Evolutionary conservation across 1,140 invertebrate genomes (phyloP).

Genomic region (Drosophila takahashii): DNA sequence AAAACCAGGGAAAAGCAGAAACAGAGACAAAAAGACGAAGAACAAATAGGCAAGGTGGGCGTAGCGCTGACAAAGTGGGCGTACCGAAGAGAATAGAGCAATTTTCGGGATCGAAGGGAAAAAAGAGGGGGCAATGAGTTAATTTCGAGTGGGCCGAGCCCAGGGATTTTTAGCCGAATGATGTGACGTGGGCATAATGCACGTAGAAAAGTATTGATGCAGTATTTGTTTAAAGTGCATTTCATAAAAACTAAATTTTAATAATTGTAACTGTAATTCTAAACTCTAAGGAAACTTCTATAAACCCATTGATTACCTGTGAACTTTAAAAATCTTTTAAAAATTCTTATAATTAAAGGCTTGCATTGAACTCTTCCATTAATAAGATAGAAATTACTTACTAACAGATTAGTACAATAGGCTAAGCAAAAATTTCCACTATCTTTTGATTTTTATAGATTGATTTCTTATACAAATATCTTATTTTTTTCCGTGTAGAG

Average conservation of each 20-base stretch:
- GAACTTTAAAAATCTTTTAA: too few relatives aligned
- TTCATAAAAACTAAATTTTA: too few relatives aligned
- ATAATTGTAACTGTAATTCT: too few relatives aligned
- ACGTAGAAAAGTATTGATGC: conserved; percentile 2
- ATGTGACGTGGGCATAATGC: conserved; percentile 35
- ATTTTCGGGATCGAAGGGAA: conserved; percentile 52
- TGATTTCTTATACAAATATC: not conserved
- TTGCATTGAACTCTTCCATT: too few relatives aligned
- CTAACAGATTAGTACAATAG: not conserved
- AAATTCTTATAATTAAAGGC: too few relatives aligned
- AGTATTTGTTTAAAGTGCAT: not conserved
- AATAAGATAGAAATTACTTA: too few relatives aligned
- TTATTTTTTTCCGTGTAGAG: not conserved
- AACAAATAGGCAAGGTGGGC: conserved; percentile 61
- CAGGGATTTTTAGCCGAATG: conserved; percentile 24
- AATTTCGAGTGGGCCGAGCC: conserved; percentile 66
- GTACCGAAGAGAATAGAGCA: conserved; percentile 70
- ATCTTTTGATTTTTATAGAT: too few relatives aligned
- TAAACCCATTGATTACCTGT: too few relatives aligned
- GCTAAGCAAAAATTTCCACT: too few relatives aligned
- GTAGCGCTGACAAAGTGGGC: conserved; percentile 69
- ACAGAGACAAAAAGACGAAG: conserved; percentile 35
- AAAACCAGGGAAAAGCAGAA: conserved; percentile 34
- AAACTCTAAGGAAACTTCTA: too few relatives aligned
- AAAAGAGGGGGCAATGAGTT: conserved; percentile 61